These are phyloP conservation scores for Epizoanthus stellaris DNA, from an alignment of 92 coral and sea anemone species.

Conservation along the genomic window DNA sequence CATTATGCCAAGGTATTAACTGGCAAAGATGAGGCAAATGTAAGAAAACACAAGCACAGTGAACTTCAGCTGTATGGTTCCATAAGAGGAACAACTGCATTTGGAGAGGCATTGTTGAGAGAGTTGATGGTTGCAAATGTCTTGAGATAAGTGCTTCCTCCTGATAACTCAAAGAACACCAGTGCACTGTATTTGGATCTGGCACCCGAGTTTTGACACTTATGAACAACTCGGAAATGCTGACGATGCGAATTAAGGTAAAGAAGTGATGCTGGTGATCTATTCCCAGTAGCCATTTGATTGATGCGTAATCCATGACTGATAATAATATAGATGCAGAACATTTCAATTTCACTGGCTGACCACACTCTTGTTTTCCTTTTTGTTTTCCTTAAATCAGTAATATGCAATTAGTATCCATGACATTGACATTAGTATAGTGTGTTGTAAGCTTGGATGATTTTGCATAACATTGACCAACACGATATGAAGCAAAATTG, in stretches of 20 bases:
- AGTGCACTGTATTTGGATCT: slow-evolving; percentile 45
- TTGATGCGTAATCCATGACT: no score
- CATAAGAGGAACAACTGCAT: slow-evolving; percentile 39
- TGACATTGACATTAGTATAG: neutral
- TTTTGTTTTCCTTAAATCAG: no score
- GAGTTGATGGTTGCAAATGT: slow-evolving; percentile 10
- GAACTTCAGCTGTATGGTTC: slow-evolving; percentile 39
- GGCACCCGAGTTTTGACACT: slow-evolving; percentile 27
- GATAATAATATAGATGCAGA: no score
- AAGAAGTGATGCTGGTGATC: neutral
- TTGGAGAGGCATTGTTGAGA: slow-evolving; percentile 39
- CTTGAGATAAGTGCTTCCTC: slow-evolving; percentile 21
- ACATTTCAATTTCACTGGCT: no score
- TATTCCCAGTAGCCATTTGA: no score
- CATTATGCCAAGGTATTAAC: slow-evolving; percentile 38
- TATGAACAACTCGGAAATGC: slow-evolving; percentile 4
- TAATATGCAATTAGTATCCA: no score
- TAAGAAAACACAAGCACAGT: slow-evolving; percentile 35
- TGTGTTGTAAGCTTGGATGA: neutral
- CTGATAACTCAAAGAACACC: slow-evolving; percentile 12
- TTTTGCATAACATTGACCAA: slow-evolving; percentile 9
- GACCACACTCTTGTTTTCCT: no score
- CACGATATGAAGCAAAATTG: neutral
- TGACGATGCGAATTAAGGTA: neutral
- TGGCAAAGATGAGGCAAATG: slow-evolving; percentile 42